Percentiles rank a stretch among this genome's conserved stretches.
Evolutionary conservation across 2,113 vertebrate species (phyloP).

Genomic region (Phoenicopterus ruber): DNA sequence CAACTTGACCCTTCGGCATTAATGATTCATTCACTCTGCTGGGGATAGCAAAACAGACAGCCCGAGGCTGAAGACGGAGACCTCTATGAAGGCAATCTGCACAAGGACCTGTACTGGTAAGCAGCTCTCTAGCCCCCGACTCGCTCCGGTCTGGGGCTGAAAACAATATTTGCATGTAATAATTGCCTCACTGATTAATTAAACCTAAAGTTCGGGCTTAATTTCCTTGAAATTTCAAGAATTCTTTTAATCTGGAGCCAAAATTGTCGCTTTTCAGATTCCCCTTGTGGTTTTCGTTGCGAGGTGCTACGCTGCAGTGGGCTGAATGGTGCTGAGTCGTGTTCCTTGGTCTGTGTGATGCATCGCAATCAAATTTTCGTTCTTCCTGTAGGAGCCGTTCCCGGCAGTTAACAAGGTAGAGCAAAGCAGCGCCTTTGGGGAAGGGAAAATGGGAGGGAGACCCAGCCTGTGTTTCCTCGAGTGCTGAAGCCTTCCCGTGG

Average conservation of each 20-base stretch:
- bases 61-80: no score
- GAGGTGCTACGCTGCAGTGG: background rate
- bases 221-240: background rate
- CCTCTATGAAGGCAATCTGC: no score
- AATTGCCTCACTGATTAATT: background rate
- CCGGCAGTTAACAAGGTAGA: background rate
- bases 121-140: no score
- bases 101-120: no score
- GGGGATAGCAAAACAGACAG: no score
- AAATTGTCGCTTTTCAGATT: background rate
- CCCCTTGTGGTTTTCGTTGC: background rate
- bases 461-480: background rate
- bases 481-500: background rate
- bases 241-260: background rate
- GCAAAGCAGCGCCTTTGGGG: background rate
- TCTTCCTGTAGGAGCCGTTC: background rate
- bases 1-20: no score
- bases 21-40: no score
- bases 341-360: background rate
- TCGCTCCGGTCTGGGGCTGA: background rate
- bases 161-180: background rate
- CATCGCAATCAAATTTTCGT: background rate
- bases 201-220: background rate
- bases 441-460: background rate
- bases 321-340: background rate